Conservation (phyloP, 2,888 invertebrate genomes). For the Drosophila mulleri region DNA sequence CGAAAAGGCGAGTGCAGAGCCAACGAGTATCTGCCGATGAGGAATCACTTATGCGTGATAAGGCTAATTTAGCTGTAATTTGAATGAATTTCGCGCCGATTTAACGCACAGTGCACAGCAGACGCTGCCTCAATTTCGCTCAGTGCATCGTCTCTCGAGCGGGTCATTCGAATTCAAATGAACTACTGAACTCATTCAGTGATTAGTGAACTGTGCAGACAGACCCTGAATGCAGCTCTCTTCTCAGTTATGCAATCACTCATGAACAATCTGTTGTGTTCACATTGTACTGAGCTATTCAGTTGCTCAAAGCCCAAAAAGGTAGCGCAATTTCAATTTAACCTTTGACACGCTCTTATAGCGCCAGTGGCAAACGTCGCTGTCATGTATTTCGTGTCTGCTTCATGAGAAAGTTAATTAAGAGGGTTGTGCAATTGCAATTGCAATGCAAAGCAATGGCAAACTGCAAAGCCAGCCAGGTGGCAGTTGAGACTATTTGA, state of each 20-base stretch:
- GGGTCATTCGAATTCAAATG: slow-evolving; percentile 3
- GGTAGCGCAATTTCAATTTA: slow-evolving; percentile 7
- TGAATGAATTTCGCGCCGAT: slow-evolving; percentile 19
- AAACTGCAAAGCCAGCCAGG: background rate
- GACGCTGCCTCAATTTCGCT: background rate
- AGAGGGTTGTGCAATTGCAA: background rate
- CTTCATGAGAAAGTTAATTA: background rate
- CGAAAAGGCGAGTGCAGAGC: background rate
- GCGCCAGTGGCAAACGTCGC: background rate
- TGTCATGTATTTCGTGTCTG: background rate
- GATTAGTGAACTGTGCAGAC: slow-evolving; percentile 9
- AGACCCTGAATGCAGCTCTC: background rate
- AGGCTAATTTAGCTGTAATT: slow-evolving; percentile 8
- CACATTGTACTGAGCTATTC: background rate
- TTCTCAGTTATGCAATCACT: background rate
- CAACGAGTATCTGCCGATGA: background rate
- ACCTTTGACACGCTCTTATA: background rate
- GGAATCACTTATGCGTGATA: background rate
- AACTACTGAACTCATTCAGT: slow-evolving; percentile 6
- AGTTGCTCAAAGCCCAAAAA: background rate
- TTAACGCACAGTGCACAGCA: background rate
- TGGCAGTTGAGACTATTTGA: background rate
- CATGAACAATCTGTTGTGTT: slow-evolving; percentile 2
- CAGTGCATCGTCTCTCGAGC: background rate
- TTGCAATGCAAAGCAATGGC: background rate